Base-by-base conservation (phyloP, 2,888 invertebrate genomes). In the Sisyra terminalis region DNA sequence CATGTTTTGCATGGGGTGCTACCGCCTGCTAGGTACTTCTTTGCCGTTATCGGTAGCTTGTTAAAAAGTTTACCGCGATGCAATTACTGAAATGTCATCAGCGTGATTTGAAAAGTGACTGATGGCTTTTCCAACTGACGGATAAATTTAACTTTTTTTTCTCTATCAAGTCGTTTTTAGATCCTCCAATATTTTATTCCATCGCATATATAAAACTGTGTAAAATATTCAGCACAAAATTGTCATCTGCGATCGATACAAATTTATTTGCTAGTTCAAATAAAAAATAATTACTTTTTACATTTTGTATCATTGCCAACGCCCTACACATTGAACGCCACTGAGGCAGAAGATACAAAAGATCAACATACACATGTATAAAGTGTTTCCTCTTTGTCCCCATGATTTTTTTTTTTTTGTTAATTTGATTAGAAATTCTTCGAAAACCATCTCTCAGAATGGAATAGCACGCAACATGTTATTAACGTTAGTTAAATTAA, bases 31-130 rank as follows among this genome's bases (percentile, higher is more conserved):
- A 36, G 13, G 36, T 15, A 36, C 37, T 37, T n/a, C 11, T 37
- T 6, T 37, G 37, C 16, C 16, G 5, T 16, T 35, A 40, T 29
- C 30, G 41, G 41, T 41, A 17, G 34, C 16, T 32, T 17, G 34
- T 34, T 17, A 15, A 35, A 35, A 42, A 42, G 24, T 17, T 34
- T 41, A 29, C 29, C 40, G 18, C 15, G 17, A 34, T 30, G 37
- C 43, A 43, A 43, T 43, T 43, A 43, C 32, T 29, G 43, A 43
- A 43, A 43, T 43, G 43, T 43, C 43, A 43, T 38, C 43, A 29
- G 16, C 31, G 38, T 34, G 37, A 37, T 37, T 38, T 43, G 37
- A 14, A 38, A 16, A 38, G 43, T 43, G 43, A 43, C 43, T 29
- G 38, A 43, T 43, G 42, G 31, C 24, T 39, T 9, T 24, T 39